phyloP scores from a whole-genome alignment of 2,113 vertebrate genomes.

The Cyphomyrus plagiostoma region DNA sequence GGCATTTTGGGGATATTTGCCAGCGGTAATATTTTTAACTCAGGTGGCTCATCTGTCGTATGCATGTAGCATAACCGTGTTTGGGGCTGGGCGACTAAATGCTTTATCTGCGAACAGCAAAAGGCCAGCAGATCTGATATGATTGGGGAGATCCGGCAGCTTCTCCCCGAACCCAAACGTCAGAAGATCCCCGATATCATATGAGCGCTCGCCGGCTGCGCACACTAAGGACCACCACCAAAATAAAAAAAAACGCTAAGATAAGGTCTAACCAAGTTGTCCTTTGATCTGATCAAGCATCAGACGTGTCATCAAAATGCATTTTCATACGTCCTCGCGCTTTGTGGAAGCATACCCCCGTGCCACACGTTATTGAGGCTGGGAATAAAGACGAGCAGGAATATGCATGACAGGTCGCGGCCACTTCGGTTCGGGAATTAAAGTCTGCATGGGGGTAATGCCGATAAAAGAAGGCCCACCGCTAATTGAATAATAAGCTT shows the following conservation, averaged over 20 bases:
- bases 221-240: background rate
- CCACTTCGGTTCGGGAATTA: background rate
- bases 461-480: background rate
- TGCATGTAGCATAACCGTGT: background rate
- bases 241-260: background rate
- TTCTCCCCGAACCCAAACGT: background rate
- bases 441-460: background rate
- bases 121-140: background rate
- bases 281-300: background rate
- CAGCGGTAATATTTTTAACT: background rate
- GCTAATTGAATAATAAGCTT: background rate
- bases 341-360: background rate
- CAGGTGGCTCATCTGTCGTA: background rate
- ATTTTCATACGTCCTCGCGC: background rate
- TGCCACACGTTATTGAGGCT: background rate
- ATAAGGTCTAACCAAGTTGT: background rate
- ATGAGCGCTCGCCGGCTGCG: background rate
- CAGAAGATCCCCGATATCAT: background rate
- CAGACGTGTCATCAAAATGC: background rate
- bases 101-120: background rate
- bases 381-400: background rate
- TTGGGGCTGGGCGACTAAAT: background rate
- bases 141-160: background rate
- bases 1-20: background rate
- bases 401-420: background rate